Conservation (phyloP, 2,797 vertebrate genomes). For the Artibeus lituratus region DNA sequence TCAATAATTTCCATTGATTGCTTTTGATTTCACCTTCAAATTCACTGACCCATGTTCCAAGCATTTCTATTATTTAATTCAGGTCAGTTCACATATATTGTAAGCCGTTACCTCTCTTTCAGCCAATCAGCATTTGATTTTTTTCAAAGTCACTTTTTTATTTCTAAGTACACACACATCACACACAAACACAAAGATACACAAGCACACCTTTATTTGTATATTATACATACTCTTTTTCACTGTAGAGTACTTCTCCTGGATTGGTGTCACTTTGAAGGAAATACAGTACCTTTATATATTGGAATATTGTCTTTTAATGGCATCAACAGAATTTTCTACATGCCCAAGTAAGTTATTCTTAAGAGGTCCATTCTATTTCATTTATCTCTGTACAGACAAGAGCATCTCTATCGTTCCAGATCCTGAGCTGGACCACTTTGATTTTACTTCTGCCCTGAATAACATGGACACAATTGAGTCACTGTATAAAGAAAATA, state of each 20-base stretch:
- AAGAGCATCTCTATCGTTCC: not conserved
- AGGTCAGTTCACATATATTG: constrained; percentile 68
- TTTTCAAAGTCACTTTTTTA: constrained; percentile 49
- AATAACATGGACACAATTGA: not conserved
- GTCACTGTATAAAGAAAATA: not conserved
- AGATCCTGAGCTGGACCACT: not conserved
- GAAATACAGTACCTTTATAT: not conserved
- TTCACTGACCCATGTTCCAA: constrained; percentile 62
- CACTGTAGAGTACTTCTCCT: not conserved
- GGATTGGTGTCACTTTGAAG: not conserved
- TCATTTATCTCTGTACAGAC: not conserved
- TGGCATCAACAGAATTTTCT: not conserved
- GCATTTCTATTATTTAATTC: constrained; percentile 71
- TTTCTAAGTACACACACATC: constrained; percentile 7
- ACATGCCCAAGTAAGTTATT: not conserved
- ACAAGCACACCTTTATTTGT: not conserved
- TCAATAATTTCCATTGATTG: constrained; percentile 42
- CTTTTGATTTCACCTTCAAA: constrained; percentile 73
- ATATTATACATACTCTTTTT: not conserved
- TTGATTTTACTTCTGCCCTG: not conserved
- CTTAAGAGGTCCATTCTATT: not conserved
- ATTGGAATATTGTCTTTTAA: not conserved
- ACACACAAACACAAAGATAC: not conserved
- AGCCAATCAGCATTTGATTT: constrained; percentile 71
- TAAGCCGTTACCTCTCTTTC: constrained; percentile 72